Evolutionary conservation across 1,140 invertebrate genomes (phyloP).

Genomic region (Pissodes strobi): DNA sequence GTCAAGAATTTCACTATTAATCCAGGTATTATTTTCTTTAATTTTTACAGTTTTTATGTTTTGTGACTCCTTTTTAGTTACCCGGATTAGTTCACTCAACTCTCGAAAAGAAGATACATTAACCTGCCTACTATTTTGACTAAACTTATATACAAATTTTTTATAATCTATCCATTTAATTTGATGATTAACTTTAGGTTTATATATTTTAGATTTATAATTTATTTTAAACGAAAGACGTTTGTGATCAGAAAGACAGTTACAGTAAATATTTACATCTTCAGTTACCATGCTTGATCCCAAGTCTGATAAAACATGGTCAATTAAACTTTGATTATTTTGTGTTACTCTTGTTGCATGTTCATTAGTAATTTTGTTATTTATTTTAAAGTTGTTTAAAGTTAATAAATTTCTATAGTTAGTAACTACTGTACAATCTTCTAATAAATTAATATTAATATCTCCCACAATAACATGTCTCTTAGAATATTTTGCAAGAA

Average conservation of each 20-base stretch:
- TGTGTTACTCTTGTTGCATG: neutral
- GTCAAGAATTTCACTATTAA: neutral
- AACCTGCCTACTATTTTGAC: neutral
- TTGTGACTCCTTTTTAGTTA: neutral
- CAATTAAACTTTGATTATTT: neutral
- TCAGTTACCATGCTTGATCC: neutral
- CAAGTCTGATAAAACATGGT: neutral
- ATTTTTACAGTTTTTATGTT: neutral
- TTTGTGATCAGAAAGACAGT: neutral
- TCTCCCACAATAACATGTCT: neutral
- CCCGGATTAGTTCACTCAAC: neutral
- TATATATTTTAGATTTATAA: neutral
- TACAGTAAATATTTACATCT: neutral
- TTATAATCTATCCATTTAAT: slow-evolving; percentile 3
- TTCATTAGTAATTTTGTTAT: neutral
- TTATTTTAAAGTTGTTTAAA: slow-evolving; percentile 3
- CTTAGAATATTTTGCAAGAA: neutral
- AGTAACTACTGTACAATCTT: neutral
- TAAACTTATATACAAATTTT: neutral
- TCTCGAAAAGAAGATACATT: neutral
- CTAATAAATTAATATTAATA: neutral
- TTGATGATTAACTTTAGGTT: neutral
- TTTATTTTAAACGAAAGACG: neutral
- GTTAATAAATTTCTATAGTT: neutral
- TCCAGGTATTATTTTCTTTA: neutral